A percentile compares a stretch with the other conserved stretches of the same genome.
These are phyloP conservation scores for Drosophila baimaii DNA, from an alignment of 1,140 invertebrate genomes.

Conservation along the genomic window DNA sequence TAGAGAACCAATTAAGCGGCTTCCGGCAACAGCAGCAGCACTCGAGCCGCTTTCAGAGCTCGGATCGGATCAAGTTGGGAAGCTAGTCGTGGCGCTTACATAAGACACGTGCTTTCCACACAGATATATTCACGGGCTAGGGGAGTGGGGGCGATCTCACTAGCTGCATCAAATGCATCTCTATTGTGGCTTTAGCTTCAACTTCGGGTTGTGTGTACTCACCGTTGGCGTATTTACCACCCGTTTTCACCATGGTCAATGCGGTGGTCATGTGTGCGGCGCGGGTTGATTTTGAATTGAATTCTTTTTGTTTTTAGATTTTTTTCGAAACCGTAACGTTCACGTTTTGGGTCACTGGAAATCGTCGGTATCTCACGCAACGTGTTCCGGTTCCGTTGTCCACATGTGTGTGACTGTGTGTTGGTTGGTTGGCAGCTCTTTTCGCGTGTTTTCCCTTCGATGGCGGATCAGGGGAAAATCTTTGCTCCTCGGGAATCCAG, in stretches of 20 bases:
- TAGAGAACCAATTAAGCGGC: slow-evolving; percentile 47
- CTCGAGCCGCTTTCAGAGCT: slow-evolving; percentile 23
- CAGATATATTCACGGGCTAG: no score
- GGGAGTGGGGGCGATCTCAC: background rate
- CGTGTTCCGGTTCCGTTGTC: slow-evolving; percentile 68
- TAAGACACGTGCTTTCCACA: slow-evolving; percentile 56
- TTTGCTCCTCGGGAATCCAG: slow-evolving; percentile 10
- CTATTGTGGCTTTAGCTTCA: no score
- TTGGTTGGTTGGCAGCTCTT: slow-evolving; percentile 8
- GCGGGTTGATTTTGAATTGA: slow-evolving; percentile 47
- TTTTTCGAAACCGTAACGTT: slow-evolving; percentile 25
- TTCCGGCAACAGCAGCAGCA: slow-evolving; percentile 54
- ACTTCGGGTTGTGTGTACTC: slow-evolving; percentile 37
- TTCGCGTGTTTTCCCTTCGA: slow-evolving; percentile 33
- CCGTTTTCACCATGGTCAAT: slow-evolving; percentile 76
- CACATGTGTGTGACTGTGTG: slow-evolving; percentile 54
- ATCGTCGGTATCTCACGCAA: slow-evolving; percentile 54
- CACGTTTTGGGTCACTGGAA: slow-evolving; percentile 51
- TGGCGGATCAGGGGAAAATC: slow-evolving; percentile 4
- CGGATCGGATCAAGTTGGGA: slow-evolving; percentile 28
- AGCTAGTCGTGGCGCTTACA: slow-evolving; percentile 47
- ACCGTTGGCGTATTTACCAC: slow-evolving; percentile 79
- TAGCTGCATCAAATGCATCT: background rate
- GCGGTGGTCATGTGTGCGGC: slow-evolving; percentile 74
- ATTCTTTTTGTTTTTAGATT: slow-evolving; percentile 3